Base-by-base conservation (phyloP, 2,888 invertebrate genomes). In the Protodeltote pygarga region DNA sequence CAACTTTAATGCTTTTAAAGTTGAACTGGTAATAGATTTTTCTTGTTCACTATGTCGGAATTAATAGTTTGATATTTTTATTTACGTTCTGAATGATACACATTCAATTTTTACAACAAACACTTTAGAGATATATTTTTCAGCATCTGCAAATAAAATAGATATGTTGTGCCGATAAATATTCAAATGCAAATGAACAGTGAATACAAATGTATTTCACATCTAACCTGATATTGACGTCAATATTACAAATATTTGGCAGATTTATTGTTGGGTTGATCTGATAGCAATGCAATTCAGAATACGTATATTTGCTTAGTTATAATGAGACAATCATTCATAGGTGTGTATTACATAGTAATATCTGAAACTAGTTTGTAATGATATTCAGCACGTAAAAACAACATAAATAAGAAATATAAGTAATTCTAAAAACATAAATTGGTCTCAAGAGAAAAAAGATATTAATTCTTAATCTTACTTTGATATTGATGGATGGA, bases 1-100 rank as follows among this genome's bases (percentile, higher is more conserved):
- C 19, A 35, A 50, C 41, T 54, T 52, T 65, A 57, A 49, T 61
- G 48, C 46, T 55, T 55, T 51, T 53, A 53, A 59, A 59, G 23
- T 15, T 21, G 29, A 35, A 58, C 53, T 60, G 34, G 34, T 55
- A 67, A 67, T 55, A 52, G 37, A 38, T 19, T 42, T 16, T 11
- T 33, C 27, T 34, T 40, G 33, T 14, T 39, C n/a, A n/a, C n/a
- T n/a, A n/a, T n/a, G n/a, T n/a, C 13, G 3, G n/a, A 17, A 17
- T 13, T 5, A 10, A 46, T 19, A 23, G 17, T 20, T 39, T 23
- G 19, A 32, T 14, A 10, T 17, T 19, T 21, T 16, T 23, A 35
- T 32, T 14, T 13, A 14, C 8, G 14, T 3, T 4, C 14, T 14
- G 5, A 25, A 2, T 13, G 6, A 13, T 13, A 25, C 10, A 24